phyloP scores from a whole-genome alignment of 2,797 vertebrate species.

The Anas bernieri region DNA sequence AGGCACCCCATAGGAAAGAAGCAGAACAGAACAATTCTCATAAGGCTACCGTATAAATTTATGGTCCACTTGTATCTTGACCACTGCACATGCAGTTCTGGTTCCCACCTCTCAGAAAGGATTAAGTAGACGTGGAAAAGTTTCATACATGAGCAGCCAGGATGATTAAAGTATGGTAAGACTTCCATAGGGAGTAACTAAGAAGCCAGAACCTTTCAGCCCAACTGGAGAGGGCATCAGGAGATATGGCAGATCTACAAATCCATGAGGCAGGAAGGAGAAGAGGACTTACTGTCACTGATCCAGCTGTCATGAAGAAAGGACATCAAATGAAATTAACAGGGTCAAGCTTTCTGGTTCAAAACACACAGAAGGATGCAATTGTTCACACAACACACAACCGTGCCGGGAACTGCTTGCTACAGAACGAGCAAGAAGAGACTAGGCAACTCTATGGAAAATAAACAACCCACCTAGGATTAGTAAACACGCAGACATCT shows the following conservation, averaged over 20 bases:
- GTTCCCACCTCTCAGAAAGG: not conserved
- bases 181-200: not conserved
- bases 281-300: not conserved
- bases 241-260: not conserved
- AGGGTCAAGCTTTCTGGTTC: not conserved
- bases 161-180: not conserved
- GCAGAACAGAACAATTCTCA: not conserved
- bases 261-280: not conserved
- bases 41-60: not conserved
- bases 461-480: not conserved
- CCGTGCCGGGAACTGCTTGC: not conserved
- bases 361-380: not conserved
- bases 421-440: not conserved
- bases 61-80: accelerated
- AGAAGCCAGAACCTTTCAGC: not conserved
- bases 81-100: not conserved
- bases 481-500: too few species aligned
- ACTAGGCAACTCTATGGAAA: not conserved
- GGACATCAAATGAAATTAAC: not conserved
- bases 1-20: not conserved
- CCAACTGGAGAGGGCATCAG: not conserved
- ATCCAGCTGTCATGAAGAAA: not conserved
- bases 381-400: not conserved
- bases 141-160: not conserved
- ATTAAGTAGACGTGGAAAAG: not conserved